Evolutionary conservation across 2,113 vertebrate species (phyloP).

Genomic region (Bubo bubo): DNA sequence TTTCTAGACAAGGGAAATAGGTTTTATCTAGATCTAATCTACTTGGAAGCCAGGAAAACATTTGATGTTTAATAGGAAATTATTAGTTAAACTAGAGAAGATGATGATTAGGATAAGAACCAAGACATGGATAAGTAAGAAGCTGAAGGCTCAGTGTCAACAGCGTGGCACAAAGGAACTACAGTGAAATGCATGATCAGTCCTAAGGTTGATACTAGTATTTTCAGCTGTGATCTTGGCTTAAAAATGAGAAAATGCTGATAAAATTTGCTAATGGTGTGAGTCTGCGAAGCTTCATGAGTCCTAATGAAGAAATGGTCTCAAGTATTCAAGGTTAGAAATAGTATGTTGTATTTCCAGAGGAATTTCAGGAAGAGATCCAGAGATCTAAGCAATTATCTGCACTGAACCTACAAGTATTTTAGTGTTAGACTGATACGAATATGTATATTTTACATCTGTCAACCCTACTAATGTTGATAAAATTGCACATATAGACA

Average conservation of each 20-base stretch:
- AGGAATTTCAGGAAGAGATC: background rate
- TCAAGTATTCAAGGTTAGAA: background rate
- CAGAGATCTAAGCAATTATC: background rate
- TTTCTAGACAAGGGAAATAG: slow-evolving; percentile 17
- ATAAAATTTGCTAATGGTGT: background rate
- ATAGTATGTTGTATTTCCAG: background rate
- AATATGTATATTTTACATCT: accelerated
- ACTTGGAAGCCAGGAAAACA: background rate
- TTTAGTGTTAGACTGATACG: background rate
- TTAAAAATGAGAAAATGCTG: background rate
- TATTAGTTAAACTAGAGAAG: background rate
- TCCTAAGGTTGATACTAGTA: background rate
- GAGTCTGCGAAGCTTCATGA: background rate
- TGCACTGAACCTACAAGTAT: background rate
- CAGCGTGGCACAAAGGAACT: background rate
- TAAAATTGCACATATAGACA: background rate
- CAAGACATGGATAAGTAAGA: background rate
- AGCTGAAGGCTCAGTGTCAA: background rate
- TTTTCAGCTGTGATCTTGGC: background rate
- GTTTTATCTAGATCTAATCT: slow-evolving; percentile 19
- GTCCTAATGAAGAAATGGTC: background rate
- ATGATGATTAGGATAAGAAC: background rate
- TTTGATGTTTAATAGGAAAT: background rate
- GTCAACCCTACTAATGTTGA: accelerated
- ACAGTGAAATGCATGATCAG: background rate